Evolutionary conservation across 2,888 invertebrate species (phyloP).

Genomic region (Cerceris ruficornis): DNA sequence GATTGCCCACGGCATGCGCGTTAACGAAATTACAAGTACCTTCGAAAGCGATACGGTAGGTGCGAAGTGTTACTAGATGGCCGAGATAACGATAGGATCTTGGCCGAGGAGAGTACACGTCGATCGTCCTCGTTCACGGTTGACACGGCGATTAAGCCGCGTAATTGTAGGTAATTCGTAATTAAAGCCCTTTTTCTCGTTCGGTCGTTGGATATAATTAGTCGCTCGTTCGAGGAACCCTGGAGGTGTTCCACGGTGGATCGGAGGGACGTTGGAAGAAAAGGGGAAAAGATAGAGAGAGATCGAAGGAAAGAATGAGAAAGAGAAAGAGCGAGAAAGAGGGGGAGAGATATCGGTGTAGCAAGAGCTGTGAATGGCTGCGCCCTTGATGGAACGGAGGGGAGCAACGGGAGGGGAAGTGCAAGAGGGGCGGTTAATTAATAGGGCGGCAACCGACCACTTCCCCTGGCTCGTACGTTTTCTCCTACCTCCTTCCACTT

Average conservation of each 20-base stretch:
- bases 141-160: constrained; percentile 43
- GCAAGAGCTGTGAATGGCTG: constrained; percentile 73
- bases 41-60: constrained; percentile 3
- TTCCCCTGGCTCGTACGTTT: constrained; percentile 65
- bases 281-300: constrained; percentile 17
- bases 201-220: constrained; percentile 56
- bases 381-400: constrained; percentile 70
- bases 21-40: background rate
- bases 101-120: background rate
- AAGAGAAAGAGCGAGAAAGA: constrained; percentile 46
- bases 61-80: constrained; percentile 7
- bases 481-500: constrained; percentile 47
- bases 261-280: constrained; percentile 15
- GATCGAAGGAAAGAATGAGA: constrained; percentile 26
- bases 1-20: no score
- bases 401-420: constrained; percentile 64
- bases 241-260: constrained; percentile 27
- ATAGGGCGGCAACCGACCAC: constrained; percentile 76
- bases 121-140: constrained; percentile 33
- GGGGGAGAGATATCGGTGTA: constrained; percentile 57
- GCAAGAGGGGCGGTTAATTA: constrained; percentile 73
- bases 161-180: constrained; percentile 53
- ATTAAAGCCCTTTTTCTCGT: constrained; percentile 49
- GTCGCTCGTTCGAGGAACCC: constrained; percentile 52
- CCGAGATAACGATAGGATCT: constrained; percentile 18